Conservation (phyloP, 2,888 invertebrate species). For the Nesidiocoris tenuis region DNA sequence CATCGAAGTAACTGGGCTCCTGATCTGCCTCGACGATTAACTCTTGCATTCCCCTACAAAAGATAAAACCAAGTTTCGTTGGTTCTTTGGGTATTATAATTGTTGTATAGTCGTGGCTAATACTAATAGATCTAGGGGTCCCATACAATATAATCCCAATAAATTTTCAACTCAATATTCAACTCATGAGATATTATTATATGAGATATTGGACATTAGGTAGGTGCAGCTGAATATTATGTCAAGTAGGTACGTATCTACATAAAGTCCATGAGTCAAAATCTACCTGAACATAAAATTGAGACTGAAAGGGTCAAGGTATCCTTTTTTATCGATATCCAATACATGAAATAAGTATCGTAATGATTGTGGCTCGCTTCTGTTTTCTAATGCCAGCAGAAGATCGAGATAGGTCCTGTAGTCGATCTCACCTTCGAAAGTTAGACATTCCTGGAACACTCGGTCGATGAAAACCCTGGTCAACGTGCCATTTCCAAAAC, state of each 20-base stretch:
- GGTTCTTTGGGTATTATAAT: no score
- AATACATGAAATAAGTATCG: constrained; percentile 88
- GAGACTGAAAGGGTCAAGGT: constrained; percentile 83
- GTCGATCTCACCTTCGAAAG: constrained; percentile 93
- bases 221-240: no score
- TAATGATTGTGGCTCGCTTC: constrained; percentile 84
- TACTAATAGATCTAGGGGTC: no score
- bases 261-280: no score
- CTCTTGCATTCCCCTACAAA: constrained; percentile 77
- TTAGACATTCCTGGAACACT: constrained; percentile 92
- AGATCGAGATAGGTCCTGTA: constrained; percentile 95
- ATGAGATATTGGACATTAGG: no score
- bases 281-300: constrained; percentile 91
- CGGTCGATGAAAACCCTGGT: constrained; percentile 87
- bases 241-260: no score
- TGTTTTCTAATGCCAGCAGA: constrained; percentile 88
- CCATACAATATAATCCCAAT: no score
- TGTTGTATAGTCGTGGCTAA: no score
- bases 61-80: no score
- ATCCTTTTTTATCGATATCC: constrained; percentile 84
- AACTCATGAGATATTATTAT: no score
- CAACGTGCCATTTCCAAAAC: constrained; percentile 87
- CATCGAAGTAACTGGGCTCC: constrained; percentile 87
- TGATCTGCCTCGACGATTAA: constrained; percentile 83
- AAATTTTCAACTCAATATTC: no score